Base-by-base conservation (phyloP, 2,113 vertebrate genomes). In the Pangasianodon gigas region DNA sequence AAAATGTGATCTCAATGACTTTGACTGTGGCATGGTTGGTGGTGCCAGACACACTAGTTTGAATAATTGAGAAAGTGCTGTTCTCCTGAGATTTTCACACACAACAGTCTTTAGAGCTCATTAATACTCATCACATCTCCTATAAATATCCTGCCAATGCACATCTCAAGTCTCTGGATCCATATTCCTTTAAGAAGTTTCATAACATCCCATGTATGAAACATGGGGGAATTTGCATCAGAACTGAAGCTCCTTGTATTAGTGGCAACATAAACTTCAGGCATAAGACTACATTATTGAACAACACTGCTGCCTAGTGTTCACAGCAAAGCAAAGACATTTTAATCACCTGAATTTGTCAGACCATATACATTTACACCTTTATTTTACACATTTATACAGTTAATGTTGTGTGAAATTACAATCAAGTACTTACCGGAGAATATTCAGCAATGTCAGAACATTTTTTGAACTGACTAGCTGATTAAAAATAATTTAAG, bases 271-370 rank as follows among this genome's bases (percentile, higher is more conserved):
- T 21, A 54, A 46, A 60, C 10, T 7, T 26, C 37, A 84, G 37
- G 5, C 24, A 58, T 19, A 29, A 51, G 29, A 81, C 10, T n/a
- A 80, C 18, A 69, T 54, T 69, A 56, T 37, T 54, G 77, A 69
- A 37, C 87, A 88, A 88, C 24, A 10, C 60, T 56, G 79, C 79
- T 16, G n/a, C 32, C 87, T 69, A 69, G 62, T 83, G 87, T 54
- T 29, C 58, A 54, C 21, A 65, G 11, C 24, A 18, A 41, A 56
- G 32, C 58, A 87, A 41, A 75, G 32, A 13, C 0, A 2, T 18
- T 58, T 62, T 4, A n/a, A 32, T n/a, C 29, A 19, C 7, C 29
- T n/a, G 3, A 32, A 52, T 54, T 6, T 77, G 41, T 77, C 71
- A 46, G 74, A 79, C 44, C 46, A 74, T 32, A 46, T 77, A 24